Base-by-base conservation (phyloP, 2,888 invertebrate species). In the Drosophila anomalipes region DNA sequence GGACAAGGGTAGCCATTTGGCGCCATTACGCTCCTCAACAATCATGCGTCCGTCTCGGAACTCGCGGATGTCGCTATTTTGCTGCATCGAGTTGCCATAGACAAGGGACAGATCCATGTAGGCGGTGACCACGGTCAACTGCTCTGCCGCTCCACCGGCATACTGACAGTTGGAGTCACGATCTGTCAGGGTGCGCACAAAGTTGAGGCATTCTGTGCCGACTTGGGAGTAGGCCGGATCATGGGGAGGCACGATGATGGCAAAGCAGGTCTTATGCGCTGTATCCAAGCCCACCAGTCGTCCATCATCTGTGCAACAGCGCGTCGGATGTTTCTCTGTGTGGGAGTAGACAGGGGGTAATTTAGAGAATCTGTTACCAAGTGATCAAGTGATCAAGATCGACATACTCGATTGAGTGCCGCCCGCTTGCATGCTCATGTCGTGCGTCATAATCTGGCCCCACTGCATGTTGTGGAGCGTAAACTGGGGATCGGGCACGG, bases 51-150 rank as follows among this genome's bases (percentile, higher is more conserved):
- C 98, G 0, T 96, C 96, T 51, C 94, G 93, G 86, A 95, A 95
- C 12, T 95, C 94, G 10, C 98, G 94, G 28, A 97, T 94, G 32
- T 95, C 95, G 12, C 94, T 94, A 22, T 96, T 95, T 74, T 96
- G 95, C 44, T 95, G 94, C 19, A 95, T 94, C 4, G 95, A 96
- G 74, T 96, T 97, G 1, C 98, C 98, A 89, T 98, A 98, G 2
- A 97, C 96, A 39, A 96, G 93, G 0, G 97, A 97, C 5, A 96
- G 94, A 70, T 98, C 98, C 94, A 98, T 94, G 86, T 89, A 93
- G 3, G 93, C 75, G 10, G 93, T 93, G 26, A 93, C 93, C 9
- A 88, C 88, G 53, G 93, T 92, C 92, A 96, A 95, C 94, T 96
- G 96, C 93, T 96, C 96, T 4, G 96, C 96, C 70, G 95, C 94